These are phyloP conservation scores for Dermatemys mawii DNA, from an alignment of 2,113 vertebrate genomes.

Conservation along the genomic window DNA sequence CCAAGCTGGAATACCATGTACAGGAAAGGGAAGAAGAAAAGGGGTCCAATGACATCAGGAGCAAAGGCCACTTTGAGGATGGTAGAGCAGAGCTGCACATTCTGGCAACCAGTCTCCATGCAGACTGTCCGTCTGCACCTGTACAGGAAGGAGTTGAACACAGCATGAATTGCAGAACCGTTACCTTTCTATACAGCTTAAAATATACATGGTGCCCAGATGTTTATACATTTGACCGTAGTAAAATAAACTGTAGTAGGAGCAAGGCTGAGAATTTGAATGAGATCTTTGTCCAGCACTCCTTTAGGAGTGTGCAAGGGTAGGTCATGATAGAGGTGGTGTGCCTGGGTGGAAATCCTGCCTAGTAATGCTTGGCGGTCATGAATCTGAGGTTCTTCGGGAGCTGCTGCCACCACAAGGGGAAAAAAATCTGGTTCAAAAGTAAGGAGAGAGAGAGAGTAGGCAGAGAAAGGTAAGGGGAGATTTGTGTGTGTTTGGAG, in stretches of 20 bases:
- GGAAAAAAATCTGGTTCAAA: not conserved
- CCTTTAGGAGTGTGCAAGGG: accelerated
- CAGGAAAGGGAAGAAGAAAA: slow-evolving; percentile 87
- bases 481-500: not conserved
- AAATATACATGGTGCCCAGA: not conserved
- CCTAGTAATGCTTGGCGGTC: not conserved
- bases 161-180: not conserved
- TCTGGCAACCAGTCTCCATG: slow-evolving; percentile 90
- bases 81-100: slow-evolving; percentile 82
- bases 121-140: slow-evolving; percentile 82
- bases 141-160: not conserved
- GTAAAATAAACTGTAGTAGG: not conserved
- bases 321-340: accelerated
- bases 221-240: not conserved
- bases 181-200: not conserved
- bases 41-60: slow-evolving; percentile 78
- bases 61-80: slow-evolving; percentile 85
- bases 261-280: not conserved
- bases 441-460: not conserved
- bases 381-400: not conserved
- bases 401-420: not conserved
- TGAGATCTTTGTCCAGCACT: not conserved
- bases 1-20: slow-evolving; percentile 82
- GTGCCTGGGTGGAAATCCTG: not conserved
- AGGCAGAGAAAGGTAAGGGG: not conserved